Conservation (phyloP, 2,113 vertebrate species). For the Pterophyllum scalare region DNA sequence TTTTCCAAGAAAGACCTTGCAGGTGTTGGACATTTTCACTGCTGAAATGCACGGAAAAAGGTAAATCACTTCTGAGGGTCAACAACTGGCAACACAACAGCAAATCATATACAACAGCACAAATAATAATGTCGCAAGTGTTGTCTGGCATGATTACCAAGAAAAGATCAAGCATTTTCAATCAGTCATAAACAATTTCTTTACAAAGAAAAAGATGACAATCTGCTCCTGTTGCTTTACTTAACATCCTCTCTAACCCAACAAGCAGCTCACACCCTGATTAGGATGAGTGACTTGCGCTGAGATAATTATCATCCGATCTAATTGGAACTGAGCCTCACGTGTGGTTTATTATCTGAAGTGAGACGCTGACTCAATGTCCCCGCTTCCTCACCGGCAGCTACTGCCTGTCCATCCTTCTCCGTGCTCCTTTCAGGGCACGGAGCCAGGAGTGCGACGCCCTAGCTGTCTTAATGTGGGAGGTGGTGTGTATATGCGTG, state of each 20-base stretch:
- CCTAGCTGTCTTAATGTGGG: slow-evolving; percentile 27
- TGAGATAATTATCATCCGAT: slow-evolving; percentile 57
- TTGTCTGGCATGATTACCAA: not conserved
- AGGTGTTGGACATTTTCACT: not conserved
- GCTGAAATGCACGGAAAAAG: not conserved
- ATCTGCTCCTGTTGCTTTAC: not conserved
- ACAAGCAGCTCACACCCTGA: slow-evolving; percentile 28
- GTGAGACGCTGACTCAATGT: slow-evolving; percentile 34
- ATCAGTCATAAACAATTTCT: not conserved
- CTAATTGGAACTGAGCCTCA: slow-evolving; percentile 53
- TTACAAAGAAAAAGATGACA: not conserved
- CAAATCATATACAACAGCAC: not conserved
- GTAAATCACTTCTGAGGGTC: not conserved
- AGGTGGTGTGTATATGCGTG: not conserved
- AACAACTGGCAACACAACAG: not conserved
- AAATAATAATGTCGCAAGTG: not conserved
- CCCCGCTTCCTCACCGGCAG: slow-evolving; percentile 41
- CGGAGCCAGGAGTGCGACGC: slow-evolving; percentile 14
- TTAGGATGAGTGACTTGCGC: slow-evolving; percentile 42
- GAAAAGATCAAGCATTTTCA: fast-evolving
- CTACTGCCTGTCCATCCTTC: slow-evolving; percentile 54
- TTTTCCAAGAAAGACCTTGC: not conserved
- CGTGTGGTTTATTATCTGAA: slow-evolving; percentile 60
- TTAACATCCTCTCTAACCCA: not conserved
- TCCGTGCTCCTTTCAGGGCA: slow-evolving; percentile 1